Conservation (phyloP, 2,888 invertebrate genomes). For the Drosophila anceps region DNA sequence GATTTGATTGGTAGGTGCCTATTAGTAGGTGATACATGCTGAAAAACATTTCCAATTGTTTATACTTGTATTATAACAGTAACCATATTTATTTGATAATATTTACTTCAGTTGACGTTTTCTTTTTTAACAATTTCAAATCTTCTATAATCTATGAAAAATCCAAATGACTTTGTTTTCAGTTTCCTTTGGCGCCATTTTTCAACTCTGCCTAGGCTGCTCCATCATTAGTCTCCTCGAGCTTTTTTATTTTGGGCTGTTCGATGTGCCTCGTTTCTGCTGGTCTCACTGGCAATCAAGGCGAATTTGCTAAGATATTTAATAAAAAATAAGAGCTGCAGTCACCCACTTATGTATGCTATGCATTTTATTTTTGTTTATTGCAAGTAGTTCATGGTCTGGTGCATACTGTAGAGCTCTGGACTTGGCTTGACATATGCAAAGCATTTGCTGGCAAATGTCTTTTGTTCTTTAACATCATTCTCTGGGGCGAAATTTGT, state of each 20-base stretch:
- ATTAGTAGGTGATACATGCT: too few species aligned
- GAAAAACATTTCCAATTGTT: neutral
- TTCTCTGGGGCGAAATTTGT: conserved; percentile 16
- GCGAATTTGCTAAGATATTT: conserved; percentile 19
- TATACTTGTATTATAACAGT: neutral
- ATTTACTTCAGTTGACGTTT: neutral
- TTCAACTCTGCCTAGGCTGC: conserved; percentile 86
- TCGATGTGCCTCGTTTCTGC: conserved; percentile 74
- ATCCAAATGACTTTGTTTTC: neutral
- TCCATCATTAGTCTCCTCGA: conserved; percentile 86
- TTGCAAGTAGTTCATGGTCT: conserved; percentile 45
- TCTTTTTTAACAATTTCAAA: neutral
- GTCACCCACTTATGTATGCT: conserved; percentile 11
- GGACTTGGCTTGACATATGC: conserved; percentile 49
- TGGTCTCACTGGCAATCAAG: conserved; percentile 14
- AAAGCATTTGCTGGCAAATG: conserved; percentile 34
- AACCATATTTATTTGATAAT: neutral
- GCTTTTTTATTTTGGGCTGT: conserved; percentile 82
- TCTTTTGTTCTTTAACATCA: conserved; percentile 34
- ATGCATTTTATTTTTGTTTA: conserved; percentile 23
- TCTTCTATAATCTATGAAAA: neutral
- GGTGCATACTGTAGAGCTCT: conserved; percentile 40
- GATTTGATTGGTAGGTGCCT: conserved; percentile 85
- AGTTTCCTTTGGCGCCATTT: conserved; percentile 86
- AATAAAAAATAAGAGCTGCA: conserved; percentile 30